These are phyloP conservation scores for Hetaerina americana DNA, from an alignment of 1,140 invertebrate species.

Conservation along the genomic window DNA sequence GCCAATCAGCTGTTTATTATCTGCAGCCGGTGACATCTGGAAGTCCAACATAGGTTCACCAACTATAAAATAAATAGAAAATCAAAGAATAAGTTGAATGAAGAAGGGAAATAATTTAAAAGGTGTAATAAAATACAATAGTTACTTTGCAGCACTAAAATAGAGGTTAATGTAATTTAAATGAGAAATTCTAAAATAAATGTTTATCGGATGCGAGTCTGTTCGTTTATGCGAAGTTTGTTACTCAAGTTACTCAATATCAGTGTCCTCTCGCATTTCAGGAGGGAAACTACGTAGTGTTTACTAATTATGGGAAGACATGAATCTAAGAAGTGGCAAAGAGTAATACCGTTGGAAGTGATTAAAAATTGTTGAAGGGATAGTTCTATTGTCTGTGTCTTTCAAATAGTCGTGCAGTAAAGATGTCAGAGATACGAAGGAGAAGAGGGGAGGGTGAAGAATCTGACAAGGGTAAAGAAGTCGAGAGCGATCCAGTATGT, in stretches of 20 bases:
- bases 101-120: too few species aligned
- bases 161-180: too few species aligned
- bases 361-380: background rate
- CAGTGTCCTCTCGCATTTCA: background rate
- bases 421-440: constrained; percentile 11
- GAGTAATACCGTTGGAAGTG: background rate
- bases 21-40: background rate
- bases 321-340: background rate
- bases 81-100: background rate
- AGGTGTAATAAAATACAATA: too few species aligned
- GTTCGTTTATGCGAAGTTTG: background rate
- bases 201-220: background rate
- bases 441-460: constrained; percentile 6
- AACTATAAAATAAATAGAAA: background rate
- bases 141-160: too few species aligned
- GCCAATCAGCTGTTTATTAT: constrained; percentile 5
- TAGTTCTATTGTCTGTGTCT: background rate
- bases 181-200: too few species aligned
- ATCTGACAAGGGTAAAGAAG: constrained; percentile 9
- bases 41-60: background rate
- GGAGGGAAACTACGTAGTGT: background rate
- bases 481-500: constrained; percentile 11
- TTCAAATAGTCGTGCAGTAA: background rate
- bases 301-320: background rate
- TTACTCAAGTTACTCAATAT: background rate